Conservation (phyloP, 2,888 invertebrate genomes). For the Psylliodes chrysocephalus region DNA sequence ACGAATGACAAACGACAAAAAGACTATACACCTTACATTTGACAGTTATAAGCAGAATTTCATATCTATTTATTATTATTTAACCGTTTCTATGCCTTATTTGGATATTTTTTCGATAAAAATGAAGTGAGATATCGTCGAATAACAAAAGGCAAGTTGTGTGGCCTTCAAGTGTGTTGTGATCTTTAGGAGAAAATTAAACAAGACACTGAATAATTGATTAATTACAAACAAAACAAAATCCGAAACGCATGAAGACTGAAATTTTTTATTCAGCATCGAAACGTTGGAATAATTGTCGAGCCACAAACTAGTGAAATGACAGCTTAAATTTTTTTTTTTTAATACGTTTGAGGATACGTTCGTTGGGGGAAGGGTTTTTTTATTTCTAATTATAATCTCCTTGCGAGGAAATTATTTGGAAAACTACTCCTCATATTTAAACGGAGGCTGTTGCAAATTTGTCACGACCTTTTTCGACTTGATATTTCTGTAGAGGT, state of each 20-base stretch:
- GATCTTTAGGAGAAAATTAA: slow-evolving; percentile 41
- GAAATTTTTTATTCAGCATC: slow-evolving; percentile 45
- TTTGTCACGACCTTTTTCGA: slow-evolving; percentile 28
- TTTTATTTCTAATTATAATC: neutral
- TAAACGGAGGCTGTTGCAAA: slow-evolving; percentile 19
- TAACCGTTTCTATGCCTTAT: slow-evolving; percentile 1
- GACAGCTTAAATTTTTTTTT: slow-evolving; percentile 12
- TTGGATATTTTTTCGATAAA: slow-evolving; percentile 25
- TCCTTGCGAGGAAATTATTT: neutral
- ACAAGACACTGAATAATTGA: slow-evolving; percentile 47
- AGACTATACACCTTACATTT: too few species aligned
- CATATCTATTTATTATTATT: too few species aligned
- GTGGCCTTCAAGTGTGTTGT: slow-evolving; percentile 51
- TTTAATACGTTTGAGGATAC: neutral
- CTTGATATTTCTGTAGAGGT: slow-evolving; percentile 39
- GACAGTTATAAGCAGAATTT: too few species aligned
- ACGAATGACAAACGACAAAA: too few species aligned
- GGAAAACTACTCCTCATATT: slow-evolving; percentile 10
- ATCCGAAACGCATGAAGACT: slow-evolving; percentile 51
- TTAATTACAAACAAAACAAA: slow-evolving; percentile 38
- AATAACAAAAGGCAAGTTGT: slow-evolving; percentile 50
- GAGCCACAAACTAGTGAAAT: neutral
- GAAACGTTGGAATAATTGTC: slow-evolving; percentile 30
- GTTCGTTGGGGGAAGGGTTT: slow-evolving; percentile 8
- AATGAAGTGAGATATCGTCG: slow-evolving; percentile 32